A percentile compares a stretch with the other conserved stretches of the same genome.
Conservation (phyloP, 2,797 vertebrate species). For the Cuculus canorus region DNA sequence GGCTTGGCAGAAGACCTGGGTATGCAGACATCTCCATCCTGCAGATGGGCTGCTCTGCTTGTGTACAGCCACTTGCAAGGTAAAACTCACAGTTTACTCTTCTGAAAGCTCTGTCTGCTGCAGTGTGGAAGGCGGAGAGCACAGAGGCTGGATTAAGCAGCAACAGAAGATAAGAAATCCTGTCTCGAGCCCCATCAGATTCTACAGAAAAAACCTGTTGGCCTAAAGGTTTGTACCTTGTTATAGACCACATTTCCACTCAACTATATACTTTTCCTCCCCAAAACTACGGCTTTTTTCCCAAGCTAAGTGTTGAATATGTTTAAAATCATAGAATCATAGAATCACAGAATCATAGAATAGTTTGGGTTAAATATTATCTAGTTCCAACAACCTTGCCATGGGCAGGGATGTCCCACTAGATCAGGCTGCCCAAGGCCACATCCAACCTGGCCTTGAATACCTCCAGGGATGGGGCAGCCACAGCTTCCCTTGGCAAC, state of each 20-base stretch:
- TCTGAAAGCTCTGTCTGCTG: not conserved
- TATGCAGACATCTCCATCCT: not conserved
- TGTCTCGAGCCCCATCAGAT: not conserved
- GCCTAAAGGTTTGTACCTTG: not conserved
- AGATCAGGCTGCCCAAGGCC: too few relatives aligned
- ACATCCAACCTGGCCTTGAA: too few relatives aligned
- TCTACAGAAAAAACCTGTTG: not conserved
- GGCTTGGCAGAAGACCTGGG: not conserved
- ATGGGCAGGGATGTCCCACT: too few relatives aligned
- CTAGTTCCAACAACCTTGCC: too few relatives aligned
- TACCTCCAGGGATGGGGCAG: too few relatives aligned
- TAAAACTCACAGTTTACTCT: not conserved
- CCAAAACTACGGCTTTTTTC: not conserved
- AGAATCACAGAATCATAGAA: too few relatives aligned
- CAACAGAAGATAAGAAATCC: not conserved
- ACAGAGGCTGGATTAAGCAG: rapidly evolving
- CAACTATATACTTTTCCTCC: not conserved
- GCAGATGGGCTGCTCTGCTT: not conserved
- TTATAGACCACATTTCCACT: not conserved
- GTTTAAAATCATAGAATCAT: too few relatives aligned
- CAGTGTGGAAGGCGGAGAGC: not conserved
- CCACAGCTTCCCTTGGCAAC: too few relatives aligned
- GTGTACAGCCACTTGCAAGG: not conserved
- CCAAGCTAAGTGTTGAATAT: not conserved
- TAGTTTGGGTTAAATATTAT: too few relatives aligned